Evolutionary conservation across 1,140 invertebrate species (phyloP), one percentile per base, ranked within the genome.

Genomic region (Popillia japonica): DNA sequence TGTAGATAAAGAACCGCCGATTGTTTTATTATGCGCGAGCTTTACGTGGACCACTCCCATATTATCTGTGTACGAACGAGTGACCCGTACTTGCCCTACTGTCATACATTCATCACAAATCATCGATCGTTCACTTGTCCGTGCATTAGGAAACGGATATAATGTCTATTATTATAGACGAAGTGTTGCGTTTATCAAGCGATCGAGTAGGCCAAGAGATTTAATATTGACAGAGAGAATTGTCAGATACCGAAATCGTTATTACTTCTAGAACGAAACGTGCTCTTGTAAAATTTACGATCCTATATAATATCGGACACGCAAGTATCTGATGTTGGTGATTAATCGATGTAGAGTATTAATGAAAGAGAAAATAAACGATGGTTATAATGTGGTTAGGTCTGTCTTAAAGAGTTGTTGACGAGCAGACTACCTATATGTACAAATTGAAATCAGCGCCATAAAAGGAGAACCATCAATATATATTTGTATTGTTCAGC

Each of bases 51-150:
- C 80, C 78, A 75, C 78, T 78, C 80, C 78, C 64, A 77, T 40
- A 55, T 77, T 76, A 72, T 14, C 78, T 75, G 77, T 80, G 72
- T 74, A 77, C 79, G 75, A 78, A 76, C 75, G 78, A 80, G 74
- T 80, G 80, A 80, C 80, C 80, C 77, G 79, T 68, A 68, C 72
- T 75, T 79, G 79, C 79, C 76, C 77, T 77, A 79, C 75, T 79
- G 76, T 79, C 79, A 78, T 34, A 79, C 20, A 79, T 79, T 59
- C 72, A 75, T 77, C 59, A 72, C 61, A 68, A 23, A 34, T 23
- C 27, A 27, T 34, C 61, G 22, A 27, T 23, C 61, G 61, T 27
- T 68, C 27, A 22, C 17, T 55, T 55, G 48, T 68, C 22, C 14
- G 22, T 23, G 61, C 20, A 34, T 68, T 34, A 68, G 10, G 17